phyloP scores from a whole-genome alignment of 1,140 invertebrate genomes.

The Drosophila rhopaloa region DNA sequence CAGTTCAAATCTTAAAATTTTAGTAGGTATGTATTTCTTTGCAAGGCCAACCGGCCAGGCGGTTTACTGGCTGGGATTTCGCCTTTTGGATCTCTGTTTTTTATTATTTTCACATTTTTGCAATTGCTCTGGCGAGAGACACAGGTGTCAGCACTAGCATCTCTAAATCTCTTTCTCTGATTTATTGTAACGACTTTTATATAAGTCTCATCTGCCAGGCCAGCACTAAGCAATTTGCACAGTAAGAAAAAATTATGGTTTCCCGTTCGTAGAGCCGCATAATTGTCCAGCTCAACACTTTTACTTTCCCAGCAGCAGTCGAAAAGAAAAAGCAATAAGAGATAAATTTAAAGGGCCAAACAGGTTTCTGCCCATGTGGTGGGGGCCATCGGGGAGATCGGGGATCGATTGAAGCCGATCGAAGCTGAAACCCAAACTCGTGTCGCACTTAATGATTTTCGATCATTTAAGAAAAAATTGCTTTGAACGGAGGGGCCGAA shows the following conservation, averaged over 20 bases:
- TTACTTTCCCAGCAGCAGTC: slow-evolving; percentile 60
- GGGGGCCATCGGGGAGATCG: background rate
- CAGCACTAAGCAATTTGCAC: slow-evolving; percentile 65
- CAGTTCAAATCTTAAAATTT: slow-evolving; percentile 64
- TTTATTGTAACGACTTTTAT: slow-evolving; percentile 76
- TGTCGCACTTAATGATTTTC: slow-evolving; percentile 67
- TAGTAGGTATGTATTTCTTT: slow-evolving; percentile 51
- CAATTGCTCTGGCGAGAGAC: slow-evolving; percentile 23
- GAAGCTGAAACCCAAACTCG: slow-evolving; percentile 40
- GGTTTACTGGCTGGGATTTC: slow-evolving; percentile 35
- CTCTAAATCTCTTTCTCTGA: slow-evolving; percentile 57
- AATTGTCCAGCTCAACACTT: slow-evolving; percentile 74
- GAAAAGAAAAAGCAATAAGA: slow-evolving; percentile 33
- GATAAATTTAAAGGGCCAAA: slow-evolving; percentile 56
- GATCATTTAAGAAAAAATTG: slow-evolving; percentile 57
- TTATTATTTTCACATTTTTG: slow-evolving; percentile 29
- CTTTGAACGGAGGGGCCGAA: slow-evolving; percentile 48
- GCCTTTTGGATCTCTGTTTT: slow-evolving; percentile 9
- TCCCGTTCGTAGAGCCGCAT: slow-evolving; percentile 59
- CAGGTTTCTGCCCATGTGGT: slow-evolving; percentile 44
- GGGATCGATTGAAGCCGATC: slow-evolving; percentile 35
- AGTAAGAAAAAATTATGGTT: slow-evolving; percentile 55
- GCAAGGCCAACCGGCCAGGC: slow-evolving; percentile 71
- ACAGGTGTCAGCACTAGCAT: slow-evolving; percentile 31
- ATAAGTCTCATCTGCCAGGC: slow-evolving; percentile 63